Percentiles rank a stretch among this genome's conserved stretches.
phyloP scores from a whole-genome alignment of 2,113 vertebrate genomes.

The Heterotis niloticus region DNA sequence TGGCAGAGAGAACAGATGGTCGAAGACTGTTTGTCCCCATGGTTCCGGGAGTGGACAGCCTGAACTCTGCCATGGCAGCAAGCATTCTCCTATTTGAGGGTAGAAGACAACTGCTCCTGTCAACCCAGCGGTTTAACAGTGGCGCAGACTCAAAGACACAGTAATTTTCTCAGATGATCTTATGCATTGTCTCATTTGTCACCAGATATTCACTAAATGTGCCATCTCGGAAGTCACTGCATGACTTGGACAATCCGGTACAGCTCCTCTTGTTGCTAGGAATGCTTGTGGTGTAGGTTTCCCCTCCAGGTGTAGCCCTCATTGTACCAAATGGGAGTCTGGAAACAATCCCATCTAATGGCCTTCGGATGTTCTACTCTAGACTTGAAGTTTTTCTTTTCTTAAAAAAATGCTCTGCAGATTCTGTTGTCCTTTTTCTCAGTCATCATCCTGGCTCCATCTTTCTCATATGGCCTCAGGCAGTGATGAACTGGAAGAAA shows the following conservation, averaged over 20 bases:
- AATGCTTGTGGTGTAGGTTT: background rate
- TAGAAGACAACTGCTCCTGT: slow-evolving; percentile 9
- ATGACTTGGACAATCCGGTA: background rate
- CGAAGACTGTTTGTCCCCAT: slow-evolving; percentile 72
- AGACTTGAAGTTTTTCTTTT: no score
- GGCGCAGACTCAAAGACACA: background rate
- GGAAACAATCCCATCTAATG: no score
- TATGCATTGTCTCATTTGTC: background rate
- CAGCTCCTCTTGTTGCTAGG: background rate
- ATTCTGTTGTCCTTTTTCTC: no score
- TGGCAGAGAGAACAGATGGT: slow-evolving; percentile 70
- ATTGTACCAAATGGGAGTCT: no score
- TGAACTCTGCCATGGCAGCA: slow-evolving; percentile 86
- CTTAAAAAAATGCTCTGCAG: no score
- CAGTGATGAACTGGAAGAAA: no score
- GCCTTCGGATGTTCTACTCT: no score
- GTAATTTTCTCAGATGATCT: background rate
- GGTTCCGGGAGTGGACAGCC: slow-evolving; percentile 73
- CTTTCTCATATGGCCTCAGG: no score
- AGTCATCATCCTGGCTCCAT: no score
- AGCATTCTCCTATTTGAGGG: slow-evolving; percentile 79
- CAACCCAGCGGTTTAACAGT: no score
- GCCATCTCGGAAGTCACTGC: background rate
- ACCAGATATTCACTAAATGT: background rate
- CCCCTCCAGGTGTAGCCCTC: background rate